Evolutionary conservation across 1,140 invertebrate genomes (phyloP), one percentile per base, ranked within the genome.

Genomic region (Leptinotarsa defecta): DNA sequence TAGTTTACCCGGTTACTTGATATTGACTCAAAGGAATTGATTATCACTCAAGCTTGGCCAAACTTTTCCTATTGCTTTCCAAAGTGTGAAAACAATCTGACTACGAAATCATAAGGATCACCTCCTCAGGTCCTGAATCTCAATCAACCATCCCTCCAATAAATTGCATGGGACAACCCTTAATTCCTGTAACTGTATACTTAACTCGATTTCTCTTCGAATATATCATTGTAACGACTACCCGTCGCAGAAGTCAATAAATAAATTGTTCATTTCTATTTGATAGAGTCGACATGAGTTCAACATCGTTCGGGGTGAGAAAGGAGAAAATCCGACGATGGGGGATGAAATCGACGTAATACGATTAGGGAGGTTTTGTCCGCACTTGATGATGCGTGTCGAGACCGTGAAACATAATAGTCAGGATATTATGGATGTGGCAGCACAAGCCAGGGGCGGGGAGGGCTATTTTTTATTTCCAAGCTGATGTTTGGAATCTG

Each of bases 361-460:
- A 48, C n/a, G 68, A 70, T 70, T 70, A 70, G 68, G 68, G 68
- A 70, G 68, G 68, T 70, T 70, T 70, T 70, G 68, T 70, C 17
- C 48, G n/a, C 48, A 20, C 43, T 70, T 52, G 68, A 70, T 70
- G 68, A 70, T 70, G 68, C 68, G 68, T 70, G 48, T 70, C 68
- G 48, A 52, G 43, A 70, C 68, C 68, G 68, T 69, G 68, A 52
- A 48, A 70, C 48, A 49, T 70, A 70, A 70, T 70, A 70, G 68
- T 43, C 20, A 57, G 48, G n/a, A 17, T 49, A 70, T 49, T 49
- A 70, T 49, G 48, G 48, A 70, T 70, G 68, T 49, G 68, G 64
- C 27, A 34, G 17, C 20, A 22, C 22, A 65, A n/a, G 1, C 17
- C 52, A 57, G 15, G 0, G 52, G 52, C 52, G 52, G 52, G 17